phyloP scores from a whole-genome alignment of 2,797 vertebrate genomes.

The Hyperoplus lanceolatus region DNA sequence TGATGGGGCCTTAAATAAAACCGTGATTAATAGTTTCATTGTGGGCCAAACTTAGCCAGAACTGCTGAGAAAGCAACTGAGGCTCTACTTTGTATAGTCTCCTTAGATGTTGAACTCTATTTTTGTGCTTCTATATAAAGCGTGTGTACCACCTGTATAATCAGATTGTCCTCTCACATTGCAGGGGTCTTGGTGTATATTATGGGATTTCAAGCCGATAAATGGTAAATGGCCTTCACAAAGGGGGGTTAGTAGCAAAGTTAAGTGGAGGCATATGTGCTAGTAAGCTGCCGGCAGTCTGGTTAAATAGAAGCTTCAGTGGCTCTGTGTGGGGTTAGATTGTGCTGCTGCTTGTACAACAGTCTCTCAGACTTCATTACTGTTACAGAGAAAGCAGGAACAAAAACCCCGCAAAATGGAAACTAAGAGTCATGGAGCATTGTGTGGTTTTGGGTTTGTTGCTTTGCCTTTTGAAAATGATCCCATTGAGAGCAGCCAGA shows the following conservation, averaged over 20 bases:
- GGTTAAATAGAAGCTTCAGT: constrained; percentile 58
- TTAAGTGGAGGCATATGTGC: constrained; percentile 78
- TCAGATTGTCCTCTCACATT: constrained; percentile 52
- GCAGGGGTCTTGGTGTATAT: constrained; percentile 32
- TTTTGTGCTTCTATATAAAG: constrained; percentile 37
- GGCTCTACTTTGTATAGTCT: constrained; percentile 37
- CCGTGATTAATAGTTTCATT: constrained; percentile 39
- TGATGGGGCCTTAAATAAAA: constrained; percentile 42
- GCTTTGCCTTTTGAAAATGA: constrained; percentile 49
- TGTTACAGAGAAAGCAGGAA: constrained; percentile 35
- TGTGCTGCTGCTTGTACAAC: constrained; percentile 27
- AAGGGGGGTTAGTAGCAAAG: constrained; percentile 47
- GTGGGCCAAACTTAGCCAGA: constrained; percentile 27
- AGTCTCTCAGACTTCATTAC: constrained; percentile 27
- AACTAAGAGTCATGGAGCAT: constrained; percentile 60
- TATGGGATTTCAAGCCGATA: constrained; percentile 55
- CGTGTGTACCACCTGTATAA: constrained; percentile 64
- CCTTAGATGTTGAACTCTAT: constrained; percentile 39
- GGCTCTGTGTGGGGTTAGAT: constrained; percentile 53
- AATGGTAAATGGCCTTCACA: constrained; percentile 57
- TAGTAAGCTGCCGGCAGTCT: constrained; percentile 36
- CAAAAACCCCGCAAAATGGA: constrained; percentile 60
- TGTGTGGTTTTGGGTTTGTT: constrained; percentile 45
- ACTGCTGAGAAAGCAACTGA: constrained; percentile 44
- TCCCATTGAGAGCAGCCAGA: constrained; percentile 30